Base-by-base conservation (phyloP, 1,140 invertebrate species). In the Archegozetes longisetosus region DNA sequence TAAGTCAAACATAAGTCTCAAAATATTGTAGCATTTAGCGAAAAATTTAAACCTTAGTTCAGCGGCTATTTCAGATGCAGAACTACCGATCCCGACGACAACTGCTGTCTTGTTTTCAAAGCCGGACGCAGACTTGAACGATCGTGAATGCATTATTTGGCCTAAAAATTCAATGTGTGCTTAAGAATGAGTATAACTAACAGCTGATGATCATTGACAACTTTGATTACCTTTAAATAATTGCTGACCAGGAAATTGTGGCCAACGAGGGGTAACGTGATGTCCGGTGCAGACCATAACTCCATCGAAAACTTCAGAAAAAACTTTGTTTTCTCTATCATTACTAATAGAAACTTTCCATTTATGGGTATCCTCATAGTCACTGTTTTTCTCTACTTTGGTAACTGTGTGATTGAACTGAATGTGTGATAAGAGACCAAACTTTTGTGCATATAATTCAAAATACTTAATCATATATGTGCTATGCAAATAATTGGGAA, bases 41-140 rank as follows among this genome's bases (percentile, higher is more conserved):
- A n/a, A n/a, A n/a, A n/a, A n/a, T n/a, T 32, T 46, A 6, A 13
- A 17, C 22, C 26, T 28, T 3, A 78, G 60, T 55, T 79, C 77
- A 1, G 76, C 75, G 20, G 75, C 77, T 26, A 76, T 75, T 63
- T 79, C 77, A 9, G 73, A 69, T 14, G 73, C 75, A 3, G 78
- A 79, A 65, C 78, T 79, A 13, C 77, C 77, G 28, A 79, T 73
- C n/a, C 77, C 77, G n/a, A 78, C 64, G 14, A 78, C 68, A 24
- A 78, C 64, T 1, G 75, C 72, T 22, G 68, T 65, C 61, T 74
- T 74, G 32, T 70, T 70, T 51, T 74, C 72, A 32, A n/a, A n/a
- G n/a, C n/a, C n/a, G n/a, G n/a, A n/a, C n/a, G 27, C 9, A 25
- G n/a, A 13, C 26, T 56, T 60, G 17, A 62, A n/a, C 32, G 49